These are phyloP conservation scores for Nasonia giraulti DNA, from an alignment of 1,140 invertebrate species.

Conservation along the genomic window DNA sequence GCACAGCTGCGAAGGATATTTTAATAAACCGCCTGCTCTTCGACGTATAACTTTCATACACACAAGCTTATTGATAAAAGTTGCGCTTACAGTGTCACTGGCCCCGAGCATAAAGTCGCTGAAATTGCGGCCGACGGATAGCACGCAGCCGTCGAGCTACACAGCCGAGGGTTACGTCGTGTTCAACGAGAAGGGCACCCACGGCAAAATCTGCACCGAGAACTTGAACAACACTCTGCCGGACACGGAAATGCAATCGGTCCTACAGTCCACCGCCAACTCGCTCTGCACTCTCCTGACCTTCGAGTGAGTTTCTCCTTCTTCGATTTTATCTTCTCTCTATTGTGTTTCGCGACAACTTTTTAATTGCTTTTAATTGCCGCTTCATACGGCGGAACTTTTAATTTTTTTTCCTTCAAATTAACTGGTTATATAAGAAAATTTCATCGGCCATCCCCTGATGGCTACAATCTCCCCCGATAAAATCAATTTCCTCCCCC, in stretches of 20 bases:
- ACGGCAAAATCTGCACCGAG: slow-evolving; percentile 87
- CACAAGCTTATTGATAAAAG: neutral
- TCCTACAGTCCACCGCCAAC: slow-evolving; percentile 81
- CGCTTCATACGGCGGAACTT: too few relatives aligned
- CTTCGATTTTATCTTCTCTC: neutral
- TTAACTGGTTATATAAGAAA: neutral
- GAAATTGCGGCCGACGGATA: slow-evolving; percentile 75
- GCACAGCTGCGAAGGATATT: too few relatives aligned
- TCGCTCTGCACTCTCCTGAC: slow-evolving; percentile 85
- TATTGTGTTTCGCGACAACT: too few relatives aligned
- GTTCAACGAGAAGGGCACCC: slow-evolving; percentile 87
- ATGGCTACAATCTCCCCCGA: neutral
- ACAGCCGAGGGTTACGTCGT: slow-evolving; percentile 85
- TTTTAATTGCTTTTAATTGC: too few relatives aligned
- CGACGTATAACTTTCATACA: too few relatives aligned
- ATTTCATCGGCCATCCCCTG: neutral
- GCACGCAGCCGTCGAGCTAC: slow-evolving; percentile 81
- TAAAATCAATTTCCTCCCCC: neutral
- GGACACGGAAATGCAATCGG: slow-evolving; percentile 73
- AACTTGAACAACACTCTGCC: slow-evolving; percentile 78
- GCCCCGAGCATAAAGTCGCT: slow-evolving; percentile 79
- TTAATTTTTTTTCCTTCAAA: neutral
- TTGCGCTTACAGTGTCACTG: slow-evolving; percentile 80
- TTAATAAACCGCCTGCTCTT: too few relatives aligned
- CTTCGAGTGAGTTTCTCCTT: slow-evolving; percentile 78